phyloP scores from a whole-genome alignment of 2,113 vertebrate species.

The Psittacara wagleri region DNA sequence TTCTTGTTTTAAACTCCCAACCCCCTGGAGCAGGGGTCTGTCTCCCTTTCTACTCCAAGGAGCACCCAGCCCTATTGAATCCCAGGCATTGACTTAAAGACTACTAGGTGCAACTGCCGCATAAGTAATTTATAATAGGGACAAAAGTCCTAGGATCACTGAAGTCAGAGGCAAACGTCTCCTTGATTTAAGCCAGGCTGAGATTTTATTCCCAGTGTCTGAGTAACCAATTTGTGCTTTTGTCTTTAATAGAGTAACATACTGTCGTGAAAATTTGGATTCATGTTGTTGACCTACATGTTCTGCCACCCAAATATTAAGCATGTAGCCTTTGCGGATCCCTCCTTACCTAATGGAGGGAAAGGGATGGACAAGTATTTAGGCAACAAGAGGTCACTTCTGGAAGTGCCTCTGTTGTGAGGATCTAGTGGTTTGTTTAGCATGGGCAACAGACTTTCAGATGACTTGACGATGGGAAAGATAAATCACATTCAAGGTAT shows the following conservation, averaged over 20 bases:
- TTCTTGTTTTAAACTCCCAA: background rate
- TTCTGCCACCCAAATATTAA: background rate
- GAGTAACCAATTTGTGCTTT: background rate
- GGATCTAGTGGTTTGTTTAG: background rate
- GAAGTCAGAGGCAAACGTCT: background rate
- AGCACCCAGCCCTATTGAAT: background rate
- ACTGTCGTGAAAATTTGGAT: background rate
- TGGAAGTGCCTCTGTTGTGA: background rate
- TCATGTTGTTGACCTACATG: background rate
- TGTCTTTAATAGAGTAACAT: background rate
- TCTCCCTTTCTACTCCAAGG: background rate
- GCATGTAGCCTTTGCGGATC: fast-evolving
- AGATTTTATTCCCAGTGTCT: background rate
- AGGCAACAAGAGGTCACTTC: background rate
- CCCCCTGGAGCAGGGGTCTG: background rate
- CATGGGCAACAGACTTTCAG: background rate
- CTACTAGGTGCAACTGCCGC: background rate
- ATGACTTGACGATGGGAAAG: background rate
- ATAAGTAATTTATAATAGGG: background rate
- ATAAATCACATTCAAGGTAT: background rate
- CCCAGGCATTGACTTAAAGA: background rate
- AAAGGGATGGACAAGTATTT: background rate
- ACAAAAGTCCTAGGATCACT: background rate
- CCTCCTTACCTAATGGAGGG: background rate
- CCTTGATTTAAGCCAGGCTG: background rate